Base-by-base conservation (phyloP, 1,140 invertebrate species). In the Druon quercuslanigerum region DNA sequence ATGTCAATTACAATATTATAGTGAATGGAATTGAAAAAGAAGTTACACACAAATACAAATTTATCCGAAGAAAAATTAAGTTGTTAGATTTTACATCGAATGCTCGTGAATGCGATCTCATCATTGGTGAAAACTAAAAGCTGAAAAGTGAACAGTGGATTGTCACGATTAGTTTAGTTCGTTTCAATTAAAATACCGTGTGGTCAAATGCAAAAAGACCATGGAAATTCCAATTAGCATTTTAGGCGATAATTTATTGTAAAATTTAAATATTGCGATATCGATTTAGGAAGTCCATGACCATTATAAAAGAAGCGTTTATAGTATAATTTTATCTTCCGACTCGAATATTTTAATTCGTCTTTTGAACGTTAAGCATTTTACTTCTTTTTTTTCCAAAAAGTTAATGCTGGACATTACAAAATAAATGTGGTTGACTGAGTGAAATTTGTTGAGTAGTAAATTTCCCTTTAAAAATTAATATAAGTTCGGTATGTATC, bases 61-160 rank as follows among this genome's bases (percentile, higher is more conserved):
- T 40, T 66, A 46, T 8, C 25, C 25, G 33, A 25, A 20, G 60
- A 66, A 66, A 66, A 12, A 40, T 66, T 40, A 33, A 66, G n/a
- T 66, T 66, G 25, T 40, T 13, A 60, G 57, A 66, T 66, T 66
- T 66, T 66, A 66, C 25, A 66, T 66, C 60, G 60, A 66, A 66
- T 66, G 60, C 60, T 66, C 33, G 60, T 40, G 46, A 66, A 17
- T 19, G n/a, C 9, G 60, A 66, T 66, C 60, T 66, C 60, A 66
- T 46, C 33, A 14, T 40, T 66, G 25, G 57, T 66, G 57, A 66
- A 66, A 46, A 46, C 40, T 46, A 9, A 46, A 46, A 46, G 40
- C 40, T 46, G 40, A 46, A 46, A 46, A 46, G 6, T 46, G 40
- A 1, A 46, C 40, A 46, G 40, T 46, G 40, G 40, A 46, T 33